Base-by-base conservation (phyloP, 2,797 vertebrate species). In the Hafferia zeledoni region DNA sequence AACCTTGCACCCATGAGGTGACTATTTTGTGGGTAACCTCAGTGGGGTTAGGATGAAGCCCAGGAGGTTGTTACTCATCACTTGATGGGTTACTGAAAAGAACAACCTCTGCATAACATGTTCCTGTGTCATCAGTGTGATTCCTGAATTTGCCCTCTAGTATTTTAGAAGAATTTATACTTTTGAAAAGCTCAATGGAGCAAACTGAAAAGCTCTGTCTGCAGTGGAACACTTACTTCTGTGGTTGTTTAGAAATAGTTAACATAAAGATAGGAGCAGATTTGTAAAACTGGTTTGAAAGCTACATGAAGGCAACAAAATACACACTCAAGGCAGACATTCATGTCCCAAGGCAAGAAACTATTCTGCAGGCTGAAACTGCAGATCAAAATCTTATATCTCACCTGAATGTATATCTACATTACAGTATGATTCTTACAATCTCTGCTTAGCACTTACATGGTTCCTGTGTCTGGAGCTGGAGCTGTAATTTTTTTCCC, bases 11-110 rank as follows among this genome's bases (percentile, higher is more conserved):
- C 59, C 72, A 31, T 23, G 59, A 27, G 4, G 41, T 82, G 70
- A 72, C 44, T 85, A 5, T 64, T 93, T 74, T 27, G 18, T 90
- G 80, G 90, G 70, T 89, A 84, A 92, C 19, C 53, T 89, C 56
- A 77, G n/a, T 4, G 5, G 75, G 37, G 43, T 67, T 90, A 86
- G 87, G 75, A 84, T 68, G 71, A 81, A 80, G 46, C 71, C 49
- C 68, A 87, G 81, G 88, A 93, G 64, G 11, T 68, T 95, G 64
- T 93, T 95, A 83, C 46, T 95, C 83, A 80, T 83, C 61, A 5
- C 14, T 83, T 61, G 14, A 18, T 71, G 78, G 68, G 64, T 47
- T 60, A 35, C 52, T 64, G 87, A 74, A 25, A 60, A 53, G 68
- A 87, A 47, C 20, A 90, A 83, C 33, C 77, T 87, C 30, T 74